Conservation (phyloP, 2,113 vertebrate genomes). For the Pantherophis guttatus region DNA sequence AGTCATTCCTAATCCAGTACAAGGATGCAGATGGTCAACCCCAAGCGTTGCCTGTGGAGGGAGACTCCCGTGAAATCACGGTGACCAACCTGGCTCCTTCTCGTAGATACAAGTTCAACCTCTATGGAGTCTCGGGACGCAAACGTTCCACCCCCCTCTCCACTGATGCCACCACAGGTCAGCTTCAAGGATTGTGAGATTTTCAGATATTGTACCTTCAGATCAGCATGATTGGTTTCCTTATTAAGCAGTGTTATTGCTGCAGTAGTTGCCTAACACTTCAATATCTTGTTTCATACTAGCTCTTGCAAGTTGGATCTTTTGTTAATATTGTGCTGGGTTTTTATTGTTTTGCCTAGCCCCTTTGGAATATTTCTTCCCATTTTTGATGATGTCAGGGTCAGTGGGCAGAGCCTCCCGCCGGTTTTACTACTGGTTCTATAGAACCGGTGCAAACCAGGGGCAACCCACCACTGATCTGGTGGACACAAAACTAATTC, state of each 20-base stretch:
- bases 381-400: not conserved
- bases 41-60: constrained; percentile 38
- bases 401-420: too few relatives aligned
- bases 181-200: not conserved
- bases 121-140: constrained; percentile 45
- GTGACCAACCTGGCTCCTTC: constrained; percentile 41
- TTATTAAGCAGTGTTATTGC: constrained; percentile 1
- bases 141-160: constrained; percentile 46
- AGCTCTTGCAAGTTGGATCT: not conserved
- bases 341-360: not conserved
- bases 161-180: not conserved
- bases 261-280: not conserved
- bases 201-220: not conserved
- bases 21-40: constrained; percentile 28
- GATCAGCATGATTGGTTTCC: not conserved
- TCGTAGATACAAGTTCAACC: constrained; percentile 60
- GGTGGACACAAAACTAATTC: not conserved
- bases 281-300: not conserved
- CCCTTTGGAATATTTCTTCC: not conserved
- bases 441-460: too few relatives aligned
- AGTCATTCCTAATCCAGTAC: constrained; percentile 44
- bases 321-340: not conserved
- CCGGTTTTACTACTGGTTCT: too few relatives aligned
- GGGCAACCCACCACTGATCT: not conserved
- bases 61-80: constrained; percentile 28